Base-by-base conservation (phyloP, 2,113 vertebrate species). In the Serilophus lunatus region DNA sequence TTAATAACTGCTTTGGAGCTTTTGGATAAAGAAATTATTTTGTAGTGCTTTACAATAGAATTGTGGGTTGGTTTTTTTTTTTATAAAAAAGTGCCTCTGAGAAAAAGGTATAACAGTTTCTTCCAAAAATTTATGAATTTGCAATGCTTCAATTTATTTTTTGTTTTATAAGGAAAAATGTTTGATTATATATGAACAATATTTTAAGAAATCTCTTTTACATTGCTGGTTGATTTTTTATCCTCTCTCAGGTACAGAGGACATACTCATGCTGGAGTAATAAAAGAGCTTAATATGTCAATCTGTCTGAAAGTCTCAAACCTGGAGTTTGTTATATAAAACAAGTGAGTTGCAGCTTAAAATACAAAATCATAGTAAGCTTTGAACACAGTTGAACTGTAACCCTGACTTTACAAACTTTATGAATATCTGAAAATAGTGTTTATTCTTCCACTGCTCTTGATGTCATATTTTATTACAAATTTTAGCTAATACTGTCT, bases 1-100 rank as follows among this genome's bases (percentile, higher is more conserved):
- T 98, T 98, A 97, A 98, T 98, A 98, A 98, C 97, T 97, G 97
- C 97, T 98, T 98, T 97, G 96, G 97, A 98, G 98, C 96, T 97
- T 98, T 96, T 97, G 96, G 97, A 98, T 98, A 98, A 98, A 98
- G 97, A 98, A 98, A 97, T 98, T 97, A 97, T 98, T 97, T 97
- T 98, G 96, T 96, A 97, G 91, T 96, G 87, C 61, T 97, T 97
- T 97, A 94, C 94, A 97, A 97, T 86, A 97, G 85, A 94, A n/a
- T n/a, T n/a, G n/a, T n/a, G n/a, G n/a, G n/a, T n/a, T n/a, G n/a
- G 14, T 42, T 42, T 42, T 42, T 42, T 42, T 42, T 42, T 42
- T 42, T 42, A 42, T 14, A 5, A 47, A 80, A 72, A 80, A 12
- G 47, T 74, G 61, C 84, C 91, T 97, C 92, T 95, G 92, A 97